Evolutionary conservation across 2,113 vertebrate genomes (phyloP), one percentile per base, ranked within the genome.

Genomic region (Aldabrachelys gigantea): DNA sequence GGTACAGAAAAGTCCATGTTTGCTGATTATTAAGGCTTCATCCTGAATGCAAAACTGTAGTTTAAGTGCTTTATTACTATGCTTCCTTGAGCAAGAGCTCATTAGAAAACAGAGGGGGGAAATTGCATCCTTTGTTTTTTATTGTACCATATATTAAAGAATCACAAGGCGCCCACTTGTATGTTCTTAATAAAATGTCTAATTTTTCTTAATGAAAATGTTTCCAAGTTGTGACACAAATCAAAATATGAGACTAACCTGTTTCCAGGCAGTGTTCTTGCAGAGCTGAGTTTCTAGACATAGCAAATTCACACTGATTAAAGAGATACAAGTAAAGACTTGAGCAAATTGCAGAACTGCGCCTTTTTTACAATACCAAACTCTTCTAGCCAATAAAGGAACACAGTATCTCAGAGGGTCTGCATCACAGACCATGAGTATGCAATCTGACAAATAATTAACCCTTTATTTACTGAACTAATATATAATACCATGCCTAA

Each of bases 141-240:
- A 91, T 72, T 17, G 10, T 38, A 52, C 83, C 35, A 3, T 14
- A 8, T 79, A 3, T 59, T 90, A 91, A 83, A 87, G 22, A 83
- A 17, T 0, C 1, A 2, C 1, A 0, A 0, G 38, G 38, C 41
- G 19, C 47, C 3, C 31, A 35, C 62, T 75, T 6, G 53, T 5
- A 56, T 85, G 24, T 50, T 24, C 2, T 2, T 21, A 89, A 80
- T 1, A 49, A 2, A 38, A 24, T 87, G 91, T 91, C 17, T 89
- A 53, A 38, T 22, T 87, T 29, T 2, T 14, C 38, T 90, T 93
- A 81, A 90, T 38, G 82, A 10, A 1, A 47, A 84, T 52, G 31
- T 90, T 94, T 90, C 41, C 6, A 24, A 10, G 10, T 50, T 12
- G 5, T 78, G 29, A 78, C 29, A 53, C 21, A 57, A 62, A 80